Evolutionary conservation across 1,140 invertebrate genomes (phyloP), one percentile per base, ranked within the genome.

Genomic region (Drosophila obscura): DNA sequence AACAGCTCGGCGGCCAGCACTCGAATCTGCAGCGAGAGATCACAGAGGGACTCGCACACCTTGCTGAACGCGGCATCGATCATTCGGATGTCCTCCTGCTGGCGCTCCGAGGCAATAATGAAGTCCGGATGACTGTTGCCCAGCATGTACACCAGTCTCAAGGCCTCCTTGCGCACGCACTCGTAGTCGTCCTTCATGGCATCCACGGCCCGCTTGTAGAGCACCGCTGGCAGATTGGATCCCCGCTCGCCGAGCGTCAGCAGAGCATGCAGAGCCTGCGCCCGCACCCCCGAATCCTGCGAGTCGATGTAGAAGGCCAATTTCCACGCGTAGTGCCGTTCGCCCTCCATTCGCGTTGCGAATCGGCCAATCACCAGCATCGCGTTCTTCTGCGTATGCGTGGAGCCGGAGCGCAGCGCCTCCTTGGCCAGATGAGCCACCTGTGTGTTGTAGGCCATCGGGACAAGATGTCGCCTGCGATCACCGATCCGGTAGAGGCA

Each of bases 51-150:
- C 77, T 96, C 96, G 91, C 98, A 99, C 24, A 99, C 96, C 92
- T 98, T 96, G 24, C 96, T 96, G 94, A 99, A 99, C 0, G 98
- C 98, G 92, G 99, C 98, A 92, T 99, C 99, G 22, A 98, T 96
- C 73, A 99, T 93, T 11, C 98, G 94, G 58, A 97, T 94, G 43
- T 96, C 95, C 68, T 95, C 94, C 69, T 96, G 95, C 57, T 95
- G 94, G 0, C 84, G 68, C 16, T 84, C 77, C 31, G 26, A 95
- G 90, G 5, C 94, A 57, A 96, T 93, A 57, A 95, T 93, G 77
- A 95, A 96, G 84, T 99, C 97, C 28, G 97, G 95, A 93, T 97
- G 97, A 24, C 96, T 95, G 74, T 96, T 96, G 61, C 96, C 96
- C 1, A 99, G 93, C 35, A 98, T 93, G 94, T 96, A 97, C 22